Evolutionary conservation across 2,113 vertebrate species (phyloP).

Genomic region (Ginglymostoma cirratum): DNA sequence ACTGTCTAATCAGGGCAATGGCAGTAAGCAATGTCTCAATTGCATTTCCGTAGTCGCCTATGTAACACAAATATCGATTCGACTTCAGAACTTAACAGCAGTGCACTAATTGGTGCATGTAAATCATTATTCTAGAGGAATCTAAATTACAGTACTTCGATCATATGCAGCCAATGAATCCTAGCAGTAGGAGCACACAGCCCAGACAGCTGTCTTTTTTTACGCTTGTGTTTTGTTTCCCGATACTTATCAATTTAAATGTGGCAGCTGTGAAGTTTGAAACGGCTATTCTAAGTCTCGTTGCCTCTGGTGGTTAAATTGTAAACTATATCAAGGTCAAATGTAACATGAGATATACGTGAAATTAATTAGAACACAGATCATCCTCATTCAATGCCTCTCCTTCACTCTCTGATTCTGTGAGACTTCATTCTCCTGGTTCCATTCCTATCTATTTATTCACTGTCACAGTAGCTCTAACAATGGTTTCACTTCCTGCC

Average conservation of each 20-base stretch:
- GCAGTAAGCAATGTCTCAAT: slow-evolving; percentile 89
- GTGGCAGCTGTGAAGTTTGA: background rate
- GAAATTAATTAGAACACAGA: background rate
- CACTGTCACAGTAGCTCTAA: background rate
- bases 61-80: background rate
- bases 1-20: slow-evolving; percentile 91
- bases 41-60: slow-evolving; percentile 78
- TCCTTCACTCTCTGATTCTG: background rate
- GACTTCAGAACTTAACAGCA: background rate
- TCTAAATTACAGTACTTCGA: background rate
- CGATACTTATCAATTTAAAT: background rate
- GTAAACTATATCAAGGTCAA: background rate
- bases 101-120: background rate
- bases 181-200: background rate
- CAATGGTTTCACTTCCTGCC: background rate
- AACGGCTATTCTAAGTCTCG: background rate
- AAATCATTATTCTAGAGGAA: background rate
- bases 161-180: background rate
- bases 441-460: background rate
- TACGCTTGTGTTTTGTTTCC: background rate
- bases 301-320: background rate
- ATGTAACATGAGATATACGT: background rate
- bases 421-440: background rate
- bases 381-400: background rate
- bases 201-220: background rate